phyloP scores from a whole-genome alignment of 2,113 vertebrate species.

The Mastomys natalensis region DNA sequence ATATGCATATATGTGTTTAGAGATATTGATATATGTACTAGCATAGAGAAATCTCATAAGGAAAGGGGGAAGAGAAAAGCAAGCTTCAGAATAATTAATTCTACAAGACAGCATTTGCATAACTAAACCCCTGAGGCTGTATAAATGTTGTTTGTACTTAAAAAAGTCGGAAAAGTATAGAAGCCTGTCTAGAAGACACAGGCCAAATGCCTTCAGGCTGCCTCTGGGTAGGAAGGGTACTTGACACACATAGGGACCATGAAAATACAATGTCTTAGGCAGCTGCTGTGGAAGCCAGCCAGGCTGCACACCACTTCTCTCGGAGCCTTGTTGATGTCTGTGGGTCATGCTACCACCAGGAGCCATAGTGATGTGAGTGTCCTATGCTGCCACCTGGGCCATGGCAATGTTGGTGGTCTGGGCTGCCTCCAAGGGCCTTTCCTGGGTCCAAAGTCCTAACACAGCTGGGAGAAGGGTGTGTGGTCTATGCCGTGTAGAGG shows the following conservation, averaged over 20 bases:
- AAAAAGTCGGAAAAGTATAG: neutral
- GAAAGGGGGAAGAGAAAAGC: neutral
- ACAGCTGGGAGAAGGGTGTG: no score
- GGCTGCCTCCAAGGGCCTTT: no score
- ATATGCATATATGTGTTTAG: neutral
- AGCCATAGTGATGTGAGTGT: no score
- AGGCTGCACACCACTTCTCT: no score
- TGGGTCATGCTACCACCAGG: no score
- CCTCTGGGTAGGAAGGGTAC: neutral
- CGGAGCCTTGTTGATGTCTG: no score
- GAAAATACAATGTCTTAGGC: neutral
- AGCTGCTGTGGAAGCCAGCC: no score
- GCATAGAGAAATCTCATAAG: neutral
- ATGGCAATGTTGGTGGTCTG: no score
- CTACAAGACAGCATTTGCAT: neutral
- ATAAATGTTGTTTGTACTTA: neutral
- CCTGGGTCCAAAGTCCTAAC: no score
- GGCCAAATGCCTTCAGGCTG: neutral
- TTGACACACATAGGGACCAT: neutral
- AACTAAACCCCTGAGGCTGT: neutral
- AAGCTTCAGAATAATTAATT: neutral
- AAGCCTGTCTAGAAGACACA: neutral
- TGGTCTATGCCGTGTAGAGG: no score
- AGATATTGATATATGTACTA: neutral
- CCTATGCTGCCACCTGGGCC: no score